phyloP scores from a whole-genome alignment of 2,113 vertebrate genomes.

The Ia io region DNA sequence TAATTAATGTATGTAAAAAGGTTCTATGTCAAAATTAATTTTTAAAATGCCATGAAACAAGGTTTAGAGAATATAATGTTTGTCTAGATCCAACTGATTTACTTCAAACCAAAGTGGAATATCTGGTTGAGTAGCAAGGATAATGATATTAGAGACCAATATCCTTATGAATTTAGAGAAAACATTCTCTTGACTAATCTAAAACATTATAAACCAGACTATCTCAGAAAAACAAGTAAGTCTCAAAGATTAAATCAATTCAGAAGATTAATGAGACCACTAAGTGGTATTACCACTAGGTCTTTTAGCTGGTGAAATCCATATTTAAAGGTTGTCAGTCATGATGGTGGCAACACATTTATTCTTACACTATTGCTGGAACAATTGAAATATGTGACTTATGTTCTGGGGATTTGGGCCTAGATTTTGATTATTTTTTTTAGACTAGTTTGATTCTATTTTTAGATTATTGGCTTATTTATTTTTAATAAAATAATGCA shows the following conservation, averaged over 20 bases:
- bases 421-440: background rate
- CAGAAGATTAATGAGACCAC: background rate
- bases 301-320: background rate
- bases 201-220: background rate
- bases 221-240: background rate
- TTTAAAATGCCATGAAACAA: background rate
- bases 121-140: background rate
- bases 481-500: background rate
- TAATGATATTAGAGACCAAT: background rate
- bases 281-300: no score
- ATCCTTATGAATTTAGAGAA: background rate
- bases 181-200: background rate
- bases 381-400: background rate
- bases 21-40: conserved; percentile 3
- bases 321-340: background rate
- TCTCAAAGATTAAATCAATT: background rate
- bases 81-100: background rate
- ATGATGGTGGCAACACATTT: background rate
- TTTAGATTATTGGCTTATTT: background rate
- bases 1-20: background rate
- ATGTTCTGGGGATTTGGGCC: background rate
- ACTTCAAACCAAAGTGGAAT: background rate
- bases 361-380: background rate
- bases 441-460: background rate
- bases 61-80: background rate